Evolutionary conservation across 1,140 invertebrate species (phyloP).

Genomic region (Drosophila ironensis): DNA sequence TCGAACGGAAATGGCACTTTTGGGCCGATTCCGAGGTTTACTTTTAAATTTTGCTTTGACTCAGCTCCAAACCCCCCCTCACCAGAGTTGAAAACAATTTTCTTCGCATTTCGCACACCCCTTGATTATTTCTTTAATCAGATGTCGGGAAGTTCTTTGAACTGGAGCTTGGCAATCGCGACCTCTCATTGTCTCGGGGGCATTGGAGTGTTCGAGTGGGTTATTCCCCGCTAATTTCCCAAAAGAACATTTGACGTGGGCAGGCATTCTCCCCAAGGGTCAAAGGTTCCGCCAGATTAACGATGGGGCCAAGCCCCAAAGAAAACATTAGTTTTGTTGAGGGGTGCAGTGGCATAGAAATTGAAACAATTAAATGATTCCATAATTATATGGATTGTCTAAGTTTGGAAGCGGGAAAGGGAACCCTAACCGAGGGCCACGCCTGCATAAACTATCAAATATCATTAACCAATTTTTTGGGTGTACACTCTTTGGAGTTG

Average conservation of each 20-base stretch:
- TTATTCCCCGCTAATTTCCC: slow-evolving; percentile 38
- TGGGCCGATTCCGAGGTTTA: slow-evolving; percentile 40
- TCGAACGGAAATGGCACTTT: slow-evolving; percentile 65
- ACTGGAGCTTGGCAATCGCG: slow-evolving; percentile 11
- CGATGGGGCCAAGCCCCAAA: slow-evolving; percentile 19
- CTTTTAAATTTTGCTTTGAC: slow-evolving; percentile 2
- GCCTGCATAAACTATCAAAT: slow-evolving; percentile 48
- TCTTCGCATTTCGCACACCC: slow-evolving; percentile 18
- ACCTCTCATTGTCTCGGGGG: slow-evolving; percentile 23
- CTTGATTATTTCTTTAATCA: slow-evolving; percentile 40
- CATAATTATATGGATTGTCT: slow-evolving; percentile 47
- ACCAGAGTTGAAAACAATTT: neutral
- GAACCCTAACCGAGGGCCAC: slow-evolving; percentile 17
- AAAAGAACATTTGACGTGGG: slow-evolving; percentile 28
- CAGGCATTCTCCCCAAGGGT: slow-evolving; percentile 2
- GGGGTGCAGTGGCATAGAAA: slow-evolving; percentile 19
- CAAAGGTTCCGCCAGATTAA: slow-evolving; percentile 35
- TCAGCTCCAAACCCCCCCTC: neutral
- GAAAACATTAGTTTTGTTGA: slow-evolving; percentile 18
- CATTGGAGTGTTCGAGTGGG: slow-evolving; percentile 18
- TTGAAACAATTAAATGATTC: slow-evolving; percentile 67
- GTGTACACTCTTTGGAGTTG: slow-evolving; percentile 5
- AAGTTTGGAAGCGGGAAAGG: neutral
- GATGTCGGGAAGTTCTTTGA: slow-evolving; percentile 39
- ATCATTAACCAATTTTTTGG: slow-evolving; percentile 47